phyloP scores from a whole-genome alignment of 2,113 vertebrate genomes.

The Xiphophorus maculatus region DNA sequence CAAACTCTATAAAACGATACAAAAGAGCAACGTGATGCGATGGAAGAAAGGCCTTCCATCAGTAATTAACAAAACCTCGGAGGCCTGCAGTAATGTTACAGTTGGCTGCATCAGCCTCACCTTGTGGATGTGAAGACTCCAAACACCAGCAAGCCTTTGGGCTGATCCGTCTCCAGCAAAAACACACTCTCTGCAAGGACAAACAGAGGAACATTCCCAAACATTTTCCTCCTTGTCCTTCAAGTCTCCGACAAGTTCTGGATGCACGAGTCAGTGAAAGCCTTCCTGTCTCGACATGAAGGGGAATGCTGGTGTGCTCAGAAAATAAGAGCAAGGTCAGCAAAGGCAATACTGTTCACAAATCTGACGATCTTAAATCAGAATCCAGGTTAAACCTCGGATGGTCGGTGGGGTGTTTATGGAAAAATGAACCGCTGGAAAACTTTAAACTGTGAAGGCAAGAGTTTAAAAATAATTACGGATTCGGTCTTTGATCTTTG shows the following conservation, averaged over 20 bases:
- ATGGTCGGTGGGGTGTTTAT: slow-evolving; percentile 18
- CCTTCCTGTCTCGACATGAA: slow-evolving; percentile 20
- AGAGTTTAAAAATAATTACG: slow-evolving; percentile 21
- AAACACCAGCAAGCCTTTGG: slow-evolving; percentile 90
- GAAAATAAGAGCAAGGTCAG: slow-evolving; percentile 13
- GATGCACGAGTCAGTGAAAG: slow-evolving; percentile 21
- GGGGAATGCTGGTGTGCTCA: slow-evolving; percentile 16
- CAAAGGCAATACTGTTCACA: slow-evolving; percentile 46
- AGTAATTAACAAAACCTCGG: slow-evolving; percentile 34
- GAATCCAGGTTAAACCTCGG: slow-evolving; percentile 55
- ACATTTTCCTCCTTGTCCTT: slow-evolving; percentile 9
- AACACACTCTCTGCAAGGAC: slow-evolving; percentile 91
- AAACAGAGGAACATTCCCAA: slow-evolving; percentile 30
- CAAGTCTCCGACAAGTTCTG: slow-evolving; percentile 11
- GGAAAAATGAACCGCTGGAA: slow-evolving; percentile 44
- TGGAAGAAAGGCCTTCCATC: slow-evolving; percentile 19
- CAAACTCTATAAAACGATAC: neutral
- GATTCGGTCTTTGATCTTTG: neutral
- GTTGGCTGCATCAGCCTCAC: slow-evolving; percentile 75
- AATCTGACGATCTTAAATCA: neutral
- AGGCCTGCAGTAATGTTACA: slow-evolving; percentile 53
- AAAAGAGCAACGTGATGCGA: slow-evolving; percentile 28
- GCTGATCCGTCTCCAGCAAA: slow-evolving; percentile 93
- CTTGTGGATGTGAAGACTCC: slow-evolving; percentile 97
- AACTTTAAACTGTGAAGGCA: slow-evolving; percentile 22